Conservation (phyloP, 2,888 invertebrate genomes). For the Phrixothrix hirtus region DNA sequence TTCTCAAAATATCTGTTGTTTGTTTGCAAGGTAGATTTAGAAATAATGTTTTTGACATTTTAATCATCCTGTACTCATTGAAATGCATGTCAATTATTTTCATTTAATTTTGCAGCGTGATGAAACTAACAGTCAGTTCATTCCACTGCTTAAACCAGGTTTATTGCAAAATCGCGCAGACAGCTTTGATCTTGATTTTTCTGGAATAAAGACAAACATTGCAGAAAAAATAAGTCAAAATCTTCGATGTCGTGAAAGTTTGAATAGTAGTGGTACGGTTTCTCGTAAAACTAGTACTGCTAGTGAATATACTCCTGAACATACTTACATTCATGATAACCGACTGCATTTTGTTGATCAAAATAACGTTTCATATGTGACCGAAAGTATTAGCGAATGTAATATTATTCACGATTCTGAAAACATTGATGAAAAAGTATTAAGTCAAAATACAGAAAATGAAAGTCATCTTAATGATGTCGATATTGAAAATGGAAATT, state of each 20-base stretch:
- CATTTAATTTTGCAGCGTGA: conserved; percentile 42
- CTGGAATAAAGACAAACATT: conserved; percentile 48
- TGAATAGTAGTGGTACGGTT: conserved; percentile 55
- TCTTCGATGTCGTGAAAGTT: conserved; percentile 50
- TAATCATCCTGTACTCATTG: too few relatives aligned
- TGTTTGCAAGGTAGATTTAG: too few relatives aligned
- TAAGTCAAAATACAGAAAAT: conserved; percentile 21
- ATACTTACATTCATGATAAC: conserved; percentile 52
- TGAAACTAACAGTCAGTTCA: conserved; percentile 43
- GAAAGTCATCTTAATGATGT: too few relatives aligned
- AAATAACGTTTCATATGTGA: conserved; percentile 43
- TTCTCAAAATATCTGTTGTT: neutral
- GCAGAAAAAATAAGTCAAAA: conserved; percentile 50
- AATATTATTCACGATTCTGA: conserved; percentile 43
- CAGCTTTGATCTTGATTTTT: conserved; percentile 36
- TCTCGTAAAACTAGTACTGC: conserved; percentile 64
- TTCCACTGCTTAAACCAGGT: conserved; percentile 31
- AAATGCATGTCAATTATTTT: too few relatives aligned
- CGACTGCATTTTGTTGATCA: conserved; percentile 35
- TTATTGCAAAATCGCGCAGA: conserved; percentile 34
- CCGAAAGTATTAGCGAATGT: conserved; percentile 36
- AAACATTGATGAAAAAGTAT: conserved; percentile 32
- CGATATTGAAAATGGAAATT: conserved; percentile 13
- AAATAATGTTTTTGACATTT: too few relatives aligned
- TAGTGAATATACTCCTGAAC: conserved; percentile 63